These are phyloP conservation scores for Equus przewalskii DNA, from an alignment of 2,113 vertebrate genomes.

Conservation along the genomic window DNA sequence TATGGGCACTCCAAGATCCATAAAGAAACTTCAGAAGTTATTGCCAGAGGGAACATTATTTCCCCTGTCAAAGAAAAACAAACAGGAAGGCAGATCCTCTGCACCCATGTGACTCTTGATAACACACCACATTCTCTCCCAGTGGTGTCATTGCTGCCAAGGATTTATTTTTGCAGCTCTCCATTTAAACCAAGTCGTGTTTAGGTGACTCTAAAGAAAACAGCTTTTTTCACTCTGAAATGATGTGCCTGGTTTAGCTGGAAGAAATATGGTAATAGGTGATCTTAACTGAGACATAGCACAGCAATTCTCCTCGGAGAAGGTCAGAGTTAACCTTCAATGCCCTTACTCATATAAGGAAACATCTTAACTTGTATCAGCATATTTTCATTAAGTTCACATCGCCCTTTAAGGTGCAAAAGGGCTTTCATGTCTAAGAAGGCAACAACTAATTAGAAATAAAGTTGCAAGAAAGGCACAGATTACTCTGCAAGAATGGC, in stretches of 20 bases:
- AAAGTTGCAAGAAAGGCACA: constrained; percentile 76
- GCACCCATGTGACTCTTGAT: neutral
- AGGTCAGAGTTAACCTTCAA: constrained; percentile 69
- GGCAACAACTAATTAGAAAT: constrained; percentile 87
- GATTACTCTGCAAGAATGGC: constrained; percentile 66
- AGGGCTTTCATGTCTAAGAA: constrained; percentile 82
- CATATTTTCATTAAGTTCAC: constrained; percentile 84
- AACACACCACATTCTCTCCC: neutral
- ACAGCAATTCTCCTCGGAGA: constrained; percentile 70
- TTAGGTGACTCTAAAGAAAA: constrained; percentile 59
- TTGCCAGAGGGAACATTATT: neutral
- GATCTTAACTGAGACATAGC: constrained; percentile 62
- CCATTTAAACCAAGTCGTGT: constrained; percentile 46
- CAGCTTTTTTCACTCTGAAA: constrained; percentile 64
- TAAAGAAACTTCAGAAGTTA: neutral
- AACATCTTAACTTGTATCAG: constrained; percentile 75
- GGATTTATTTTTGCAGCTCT: constrained; percentile 63
- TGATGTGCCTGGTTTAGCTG: constrained; percentile 52
- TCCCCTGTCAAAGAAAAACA: constrained; percentile 12
- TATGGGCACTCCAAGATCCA: neutral
- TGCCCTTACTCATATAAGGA: constrained; percentile 55
- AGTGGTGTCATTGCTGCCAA: neutral
- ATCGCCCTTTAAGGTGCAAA: constrained; percentile 86
- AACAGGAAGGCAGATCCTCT: neutral
- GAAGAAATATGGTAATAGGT: constrained; percentile 70